Conservation (phyloP, 2,113 vertebrate genomes). For the Oryzias woworae region DNA sequence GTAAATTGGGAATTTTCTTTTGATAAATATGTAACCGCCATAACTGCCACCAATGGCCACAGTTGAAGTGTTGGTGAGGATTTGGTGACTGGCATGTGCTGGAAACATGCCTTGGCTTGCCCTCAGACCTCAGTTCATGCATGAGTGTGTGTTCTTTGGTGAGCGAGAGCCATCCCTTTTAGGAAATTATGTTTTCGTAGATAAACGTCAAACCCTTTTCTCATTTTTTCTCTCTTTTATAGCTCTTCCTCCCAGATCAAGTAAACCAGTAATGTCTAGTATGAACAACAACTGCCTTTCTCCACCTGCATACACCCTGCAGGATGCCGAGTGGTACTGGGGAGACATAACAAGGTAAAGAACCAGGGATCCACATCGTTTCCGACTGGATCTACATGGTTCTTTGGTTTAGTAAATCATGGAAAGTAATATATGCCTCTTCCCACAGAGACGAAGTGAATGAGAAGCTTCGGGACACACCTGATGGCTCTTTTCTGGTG, state of each 20-base stretch:
- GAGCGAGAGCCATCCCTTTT: slow-evolving; percentile 1
- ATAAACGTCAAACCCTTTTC: background rate
- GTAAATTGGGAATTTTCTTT: too few relatives aligned
- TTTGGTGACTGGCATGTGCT: slow-evolving; percentile 39
- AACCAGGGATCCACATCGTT: background rate
- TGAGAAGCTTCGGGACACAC: slow-evolving; percentile 90
- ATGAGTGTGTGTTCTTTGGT: slow-evolving; percentile 1
- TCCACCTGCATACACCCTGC: slow-evolving; percentile 76
- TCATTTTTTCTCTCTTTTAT: slow-evolving; percentile 33
- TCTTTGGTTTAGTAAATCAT: background rate
- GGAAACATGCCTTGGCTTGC: slow-evolving; percentile 69
- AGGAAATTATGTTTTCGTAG: background rate
- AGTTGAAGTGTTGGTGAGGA: background rate
- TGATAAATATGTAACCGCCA: too few relatives aligned
- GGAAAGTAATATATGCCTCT: background rate
- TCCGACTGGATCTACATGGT: background rate
- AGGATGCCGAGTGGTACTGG: slow-evolving; percentile 97
- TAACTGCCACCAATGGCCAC: too few relatives aligned
- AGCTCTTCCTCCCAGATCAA: slow-evolving; percentile 94
- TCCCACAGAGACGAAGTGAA: slow-evolving; percentile 91
- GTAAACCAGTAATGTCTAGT: slow-evolving; percentile 84
- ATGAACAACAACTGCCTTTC: slow-evolving; percentile 82
- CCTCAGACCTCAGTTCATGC: slow-evolving; percentile 28
- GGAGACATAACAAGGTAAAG: slow-evolving; percentile 92
- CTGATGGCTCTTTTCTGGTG: slow-evolving; percentile 94